phyloP scores from a whole-genome alignment of 2,888 invertebrate species.

The Agrilus mali region DNA sequence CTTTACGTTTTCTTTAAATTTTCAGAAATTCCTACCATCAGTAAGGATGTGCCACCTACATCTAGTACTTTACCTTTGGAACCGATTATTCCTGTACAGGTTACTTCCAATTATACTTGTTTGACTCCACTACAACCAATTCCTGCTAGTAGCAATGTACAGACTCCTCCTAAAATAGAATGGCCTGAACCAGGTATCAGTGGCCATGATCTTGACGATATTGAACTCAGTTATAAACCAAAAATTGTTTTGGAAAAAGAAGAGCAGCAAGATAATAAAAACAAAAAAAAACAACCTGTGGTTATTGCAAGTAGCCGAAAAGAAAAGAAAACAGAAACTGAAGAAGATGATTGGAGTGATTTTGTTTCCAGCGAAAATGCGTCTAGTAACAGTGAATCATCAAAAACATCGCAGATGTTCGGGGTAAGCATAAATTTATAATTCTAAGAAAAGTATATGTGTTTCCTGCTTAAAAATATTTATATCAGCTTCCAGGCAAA shows the following conservation, averaged over 20 bases:
- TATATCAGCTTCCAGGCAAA: conserved; percentile 1
- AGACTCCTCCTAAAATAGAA: conserved; percentile 37
- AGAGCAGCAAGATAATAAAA: neutral
- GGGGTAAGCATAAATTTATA: no score
- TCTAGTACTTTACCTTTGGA: neutral
- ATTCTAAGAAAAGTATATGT: neutral
- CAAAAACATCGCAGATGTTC: conserved; percentile 5
- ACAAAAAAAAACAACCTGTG: neutral
- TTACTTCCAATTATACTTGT: no score
- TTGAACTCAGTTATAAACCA: conserved; percentile 23
- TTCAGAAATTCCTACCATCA: no score
- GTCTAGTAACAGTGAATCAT: conserved; percentile 8
- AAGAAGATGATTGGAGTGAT: conserved; percentile 46
- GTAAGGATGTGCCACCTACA: neutral
- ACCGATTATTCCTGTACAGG: no score
- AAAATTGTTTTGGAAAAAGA: neutral
- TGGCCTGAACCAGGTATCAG: conserved; percentile 49
- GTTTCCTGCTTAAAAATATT: neutral
- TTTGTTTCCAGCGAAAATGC: conserved; percentile 36
- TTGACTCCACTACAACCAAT: conserved; percentile 7
- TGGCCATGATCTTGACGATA: conserved; percentile 28
- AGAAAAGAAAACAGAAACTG: neutral
- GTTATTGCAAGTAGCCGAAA: neutral
- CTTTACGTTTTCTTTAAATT: no score
- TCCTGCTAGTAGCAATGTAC: conserved; percentile 1